Base-by-base conservation (phyloP, 2,888 invertebrate species). In the Gari tellinella region DNA sequence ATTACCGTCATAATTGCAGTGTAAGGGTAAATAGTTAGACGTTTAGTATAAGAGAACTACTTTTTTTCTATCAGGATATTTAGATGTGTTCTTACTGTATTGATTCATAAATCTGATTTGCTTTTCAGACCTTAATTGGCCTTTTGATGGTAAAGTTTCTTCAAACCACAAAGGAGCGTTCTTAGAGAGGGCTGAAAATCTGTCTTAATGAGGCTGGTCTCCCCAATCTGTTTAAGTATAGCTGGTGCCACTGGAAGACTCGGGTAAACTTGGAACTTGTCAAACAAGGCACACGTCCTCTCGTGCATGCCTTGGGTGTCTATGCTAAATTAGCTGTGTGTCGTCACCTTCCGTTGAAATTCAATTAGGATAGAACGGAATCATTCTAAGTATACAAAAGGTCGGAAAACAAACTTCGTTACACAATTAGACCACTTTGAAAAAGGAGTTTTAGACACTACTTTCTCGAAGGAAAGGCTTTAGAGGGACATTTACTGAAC, bases 81-180 rank as follows among this genome's bases (percentile, higher is more conserved):
- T 48, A 21, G 48, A 48, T 48, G 12, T 48, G 17, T 17, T 48
- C 23, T 12, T 48, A 21, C 4, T 19, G 21, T 48, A 48, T 48
- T 48, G 48, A 48, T 48, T 48, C 21, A 48, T 48, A 48, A 43
- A 48, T 48, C 48, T 48, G 48, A 48, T 48, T 48, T 48, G 48
- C 19, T 48, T 48, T 48, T 23, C 48, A 48, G 48, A 21, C 23
- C 48, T 19, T 48, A 48, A 48, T 48, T 48, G 23, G 48, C n/a
- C 21, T 48, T 17, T 23, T 23, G 48, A 48, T 48, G 48, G 4
- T 48, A 48, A 19, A 48, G 14, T 19, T 48, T 48, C 48, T n/a
- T 48, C 48, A 48, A 48, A 65, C 56, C 51, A 40, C 65, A 61
- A 38, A 61, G 61, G 61, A 61, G 48, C 25, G 51, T 61, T 31